These are phyloP conservation scores for Ctenochaetus hawaiiensis DNA, from an alignment of 2,797 vertebrate genomes.

Conservation along the genomic window DNA sequence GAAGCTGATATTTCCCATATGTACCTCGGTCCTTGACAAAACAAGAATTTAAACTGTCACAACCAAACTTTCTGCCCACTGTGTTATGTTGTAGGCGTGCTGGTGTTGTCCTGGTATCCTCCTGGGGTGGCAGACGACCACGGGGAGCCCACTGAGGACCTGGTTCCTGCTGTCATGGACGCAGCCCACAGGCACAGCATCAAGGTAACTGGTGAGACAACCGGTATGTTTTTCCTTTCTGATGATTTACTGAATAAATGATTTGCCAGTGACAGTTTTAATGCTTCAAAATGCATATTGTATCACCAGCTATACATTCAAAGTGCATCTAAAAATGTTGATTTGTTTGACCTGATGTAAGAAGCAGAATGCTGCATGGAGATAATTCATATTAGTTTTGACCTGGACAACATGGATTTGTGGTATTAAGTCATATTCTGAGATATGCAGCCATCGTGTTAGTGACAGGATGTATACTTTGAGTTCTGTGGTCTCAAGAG, in stretches of 20 bases:
- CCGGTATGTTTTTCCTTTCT: constrained; percentile 77
- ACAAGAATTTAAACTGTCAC: background rate
- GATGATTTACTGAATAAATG: constrained; percentile 51
- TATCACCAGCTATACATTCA: background rate
- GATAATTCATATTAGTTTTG: background rate
- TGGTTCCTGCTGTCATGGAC: constrained; percentile 90
- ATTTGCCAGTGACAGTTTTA: constrained; percentile 21
- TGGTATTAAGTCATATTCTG: background rate
- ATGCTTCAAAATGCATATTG: background rate
- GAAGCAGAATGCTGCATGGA: background rate
- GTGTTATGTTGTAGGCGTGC: constrained; percentile 82
- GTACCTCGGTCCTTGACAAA: background rate
- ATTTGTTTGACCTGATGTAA: background rate
- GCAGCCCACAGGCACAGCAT: constrained; percentile 90
- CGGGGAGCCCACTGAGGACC: constrained; percentile 89
- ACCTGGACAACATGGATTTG: background rate
- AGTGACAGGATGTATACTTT: background rate
- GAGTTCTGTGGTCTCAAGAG: background rate
- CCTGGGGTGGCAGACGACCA: constrained; percentile 90
- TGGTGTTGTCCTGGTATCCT: constrained; percentile 92
- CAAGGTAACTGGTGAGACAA: constrained; percentile 90
- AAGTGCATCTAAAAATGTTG: background rate
- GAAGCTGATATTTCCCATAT: background rate
- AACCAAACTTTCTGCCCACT: background rate
- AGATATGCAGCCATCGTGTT: background rate